Evolutionary conservation across 2,113 vertebrate species (phyloP).

Genomic region (Pteronura brasiliensis): DNA sequence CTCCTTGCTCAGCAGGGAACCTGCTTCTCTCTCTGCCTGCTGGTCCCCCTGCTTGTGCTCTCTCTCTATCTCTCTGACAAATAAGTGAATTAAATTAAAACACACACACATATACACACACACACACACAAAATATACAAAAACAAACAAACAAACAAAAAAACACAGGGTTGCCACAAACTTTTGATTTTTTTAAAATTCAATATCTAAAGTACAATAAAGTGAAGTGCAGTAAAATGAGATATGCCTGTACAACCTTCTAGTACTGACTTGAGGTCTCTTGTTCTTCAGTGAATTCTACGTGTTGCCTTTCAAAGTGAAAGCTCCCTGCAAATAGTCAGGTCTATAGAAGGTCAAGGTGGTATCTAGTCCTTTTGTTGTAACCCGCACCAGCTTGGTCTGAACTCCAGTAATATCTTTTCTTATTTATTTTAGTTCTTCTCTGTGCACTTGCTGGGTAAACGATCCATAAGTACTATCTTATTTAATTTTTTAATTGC

Average conservation of each 20-base stretch:
- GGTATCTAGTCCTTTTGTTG: too few relatives aligned
- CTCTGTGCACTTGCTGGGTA: background rate
- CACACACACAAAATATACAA: too few relatives aligned
- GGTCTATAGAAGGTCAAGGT: rapidly evolving
- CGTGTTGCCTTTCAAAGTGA: background rate
- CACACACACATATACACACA: too few relatives aligned
- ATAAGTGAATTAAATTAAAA: too few relatives aligned
- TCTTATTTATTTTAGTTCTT: background rate
- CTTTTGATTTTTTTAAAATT: background rate
- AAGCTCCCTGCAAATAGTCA: background rate
- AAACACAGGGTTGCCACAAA: background rate
- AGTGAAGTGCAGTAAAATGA: background rate
- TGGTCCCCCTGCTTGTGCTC: too few relatives aligned
- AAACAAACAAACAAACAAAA: too few relatives aligned
- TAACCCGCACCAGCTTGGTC: too few relatives aligned
- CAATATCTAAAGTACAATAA: background rate
- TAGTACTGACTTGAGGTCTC: too few relatives aligned
- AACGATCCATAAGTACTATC: background rate
- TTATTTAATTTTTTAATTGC: background rate
- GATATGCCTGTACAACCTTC: background rate
- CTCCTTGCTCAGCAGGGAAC: too few relatives aligned
- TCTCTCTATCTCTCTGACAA: too few relatives aligned
- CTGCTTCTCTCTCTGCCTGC: too few relatives aligned
- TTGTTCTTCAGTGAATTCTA: background rate
- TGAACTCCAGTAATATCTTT: background rate